Percentiles rank a stretch among this genome's conserved stretches.
phyloP scores from a whole-genome alignment of 2,888 invertebrate genomes.

The Leucozona laternaria region DNA sequence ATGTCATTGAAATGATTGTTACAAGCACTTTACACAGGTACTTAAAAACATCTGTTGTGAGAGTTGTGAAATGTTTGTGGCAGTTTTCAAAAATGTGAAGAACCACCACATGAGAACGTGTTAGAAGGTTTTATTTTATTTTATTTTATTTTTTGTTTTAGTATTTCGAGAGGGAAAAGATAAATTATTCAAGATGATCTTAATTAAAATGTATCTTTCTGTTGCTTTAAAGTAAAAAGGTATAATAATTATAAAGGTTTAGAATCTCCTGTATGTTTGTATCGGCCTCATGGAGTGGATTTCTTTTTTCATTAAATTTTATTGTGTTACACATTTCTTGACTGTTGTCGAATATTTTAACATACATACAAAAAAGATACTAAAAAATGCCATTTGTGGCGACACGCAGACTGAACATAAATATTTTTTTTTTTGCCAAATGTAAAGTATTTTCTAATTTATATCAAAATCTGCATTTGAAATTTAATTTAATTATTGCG shows the following conservation, averaged over 20 bases:
- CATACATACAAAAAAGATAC: background rate
- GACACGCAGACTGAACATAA: background rate
- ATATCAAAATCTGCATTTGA: slow-evolving; percentile 21
- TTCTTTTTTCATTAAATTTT: slow-evolving; percentile 36
- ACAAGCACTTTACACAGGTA: slow-evolving; percentile 71
- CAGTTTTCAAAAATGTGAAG: slow-evolving; percentile 45
- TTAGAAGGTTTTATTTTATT: background rate
- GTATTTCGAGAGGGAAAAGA: background rate
- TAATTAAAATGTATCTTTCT: background rate
- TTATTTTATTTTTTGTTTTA: background rate
- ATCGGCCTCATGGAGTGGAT: slow-evolving; percentile 7
- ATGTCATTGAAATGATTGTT: slow-evolving; percentile 67
- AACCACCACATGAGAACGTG: slow-evolving; percentile 1
- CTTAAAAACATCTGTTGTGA: slow-evolving; percentile 61
- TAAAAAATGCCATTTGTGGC: slow-evolving; percentile 24
- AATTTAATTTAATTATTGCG: slow-evolving; percentile 41
- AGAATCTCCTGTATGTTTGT: background rate
- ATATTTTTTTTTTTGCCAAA: background rate
- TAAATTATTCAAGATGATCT: slow-evolving; percentile 1
- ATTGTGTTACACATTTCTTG: background rate
- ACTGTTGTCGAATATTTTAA: background rate
- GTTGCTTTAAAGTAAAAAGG: background rate
- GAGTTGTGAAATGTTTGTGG: slow-evolving; percentile 44
- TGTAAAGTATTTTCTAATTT: background rate
- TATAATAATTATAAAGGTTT: background rate